Evolutionary conservation across 1,140 invertebrate species (phyloP).

Genomic region (Caenorhabditis remanei): DNA sequence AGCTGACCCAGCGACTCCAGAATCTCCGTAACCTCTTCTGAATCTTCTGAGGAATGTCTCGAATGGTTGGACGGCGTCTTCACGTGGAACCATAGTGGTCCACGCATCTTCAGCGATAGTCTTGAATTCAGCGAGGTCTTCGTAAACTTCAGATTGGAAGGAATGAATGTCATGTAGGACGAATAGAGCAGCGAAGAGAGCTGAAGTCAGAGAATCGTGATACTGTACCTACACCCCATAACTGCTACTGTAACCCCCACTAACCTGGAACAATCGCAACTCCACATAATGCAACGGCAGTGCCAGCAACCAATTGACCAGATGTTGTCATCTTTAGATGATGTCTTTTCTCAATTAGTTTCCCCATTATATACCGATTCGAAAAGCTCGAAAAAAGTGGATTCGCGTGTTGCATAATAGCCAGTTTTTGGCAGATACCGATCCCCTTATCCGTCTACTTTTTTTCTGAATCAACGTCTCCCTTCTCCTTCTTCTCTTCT

Average conservation of each 20-base stretch:
- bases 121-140: slow-evolving; percentile 43
- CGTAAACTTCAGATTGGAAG: slow-evolving; percentile 29
- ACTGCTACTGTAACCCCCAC: too few species aligned
- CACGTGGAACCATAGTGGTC: slow-evolving; percentile 55
- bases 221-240: too few species aligned
- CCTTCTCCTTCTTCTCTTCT: background rate
- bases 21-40: slow-evolving; percentile 38
- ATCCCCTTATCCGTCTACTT: slow-evolving; percentile 25
- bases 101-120: slow-evolving; percentile 56
- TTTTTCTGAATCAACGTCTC: background rate
- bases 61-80: slow-evolving; percentile 42
- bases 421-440: slow-evolving; percentile 20
- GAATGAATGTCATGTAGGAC: slow-evolving; percentile 38
- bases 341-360: background rate
- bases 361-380: background rate
- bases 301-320: slow-evolving; percentile 47
- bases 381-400: slow-evolving; percentile 49
- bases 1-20: slow-evolving; percentile 25
- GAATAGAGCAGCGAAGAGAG: slow-evolving; percentile 1
- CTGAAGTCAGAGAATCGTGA: background rate
- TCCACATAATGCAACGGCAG: slow-evolving; percentile 36
- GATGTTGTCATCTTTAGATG: slow-evolving; percentile 42
- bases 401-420: slow-evolving; percentile 41
- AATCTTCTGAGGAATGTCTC: slow-evolving; percentile 24
- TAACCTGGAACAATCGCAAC: slow-evolving; percentile 32